Percentiles rank a stretch among this genome's conserved stretches.
Conservation (phyloP, 2,797 vertebrate genomes). For the Sebastes nivosus region DNA sequence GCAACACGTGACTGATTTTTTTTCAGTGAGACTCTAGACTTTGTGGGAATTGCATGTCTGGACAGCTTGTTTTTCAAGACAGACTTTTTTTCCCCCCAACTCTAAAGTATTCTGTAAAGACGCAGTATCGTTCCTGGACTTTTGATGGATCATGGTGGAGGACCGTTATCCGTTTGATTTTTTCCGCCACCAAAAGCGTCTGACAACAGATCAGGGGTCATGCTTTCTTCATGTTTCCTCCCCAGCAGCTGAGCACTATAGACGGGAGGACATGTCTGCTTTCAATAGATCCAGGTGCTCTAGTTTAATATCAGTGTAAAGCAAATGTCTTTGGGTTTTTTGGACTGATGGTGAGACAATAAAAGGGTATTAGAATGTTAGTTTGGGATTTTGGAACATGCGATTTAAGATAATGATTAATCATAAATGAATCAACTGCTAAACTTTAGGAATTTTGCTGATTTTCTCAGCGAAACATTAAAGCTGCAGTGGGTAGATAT, state of each 20-base stretch:
- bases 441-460: not conserved
- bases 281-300: constrained; percentile 67
- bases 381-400: not conserved
- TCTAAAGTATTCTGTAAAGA: not conserved
- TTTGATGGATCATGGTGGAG: constrained; percentile 43
- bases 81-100: not conserved
- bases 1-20: not conserved
- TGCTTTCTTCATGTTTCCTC: constrained; percentile 27
- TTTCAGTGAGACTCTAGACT: not conserved
- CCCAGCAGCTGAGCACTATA: constrained; percentile 5
- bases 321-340: not conserved
- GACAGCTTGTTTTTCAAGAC: constrained; percentile 14
- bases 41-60: not conserved
- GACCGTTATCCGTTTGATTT: constrained; percentile 13
- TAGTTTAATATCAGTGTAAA: not conserved
- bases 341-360: not conserved
- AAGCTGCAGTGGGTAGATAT: too few relatives aligned
- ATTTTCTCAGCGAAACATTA: not conserved
- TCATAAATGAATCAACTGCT: not conserved
- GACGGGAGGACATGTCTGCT: constrained; percentile 54
- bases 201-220: constrained; percentile 32
- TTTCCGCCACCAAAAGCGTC: constrained; percentile 4
- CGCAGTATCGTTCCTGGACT: not conserved
- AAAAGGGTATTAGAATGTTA: not conserved
- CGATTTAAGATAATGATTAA: not conserved